phyloP scores from a whole-genome alignment of 2,113 vertebrate genomes.

The Rhipidura dahli region DNA sequence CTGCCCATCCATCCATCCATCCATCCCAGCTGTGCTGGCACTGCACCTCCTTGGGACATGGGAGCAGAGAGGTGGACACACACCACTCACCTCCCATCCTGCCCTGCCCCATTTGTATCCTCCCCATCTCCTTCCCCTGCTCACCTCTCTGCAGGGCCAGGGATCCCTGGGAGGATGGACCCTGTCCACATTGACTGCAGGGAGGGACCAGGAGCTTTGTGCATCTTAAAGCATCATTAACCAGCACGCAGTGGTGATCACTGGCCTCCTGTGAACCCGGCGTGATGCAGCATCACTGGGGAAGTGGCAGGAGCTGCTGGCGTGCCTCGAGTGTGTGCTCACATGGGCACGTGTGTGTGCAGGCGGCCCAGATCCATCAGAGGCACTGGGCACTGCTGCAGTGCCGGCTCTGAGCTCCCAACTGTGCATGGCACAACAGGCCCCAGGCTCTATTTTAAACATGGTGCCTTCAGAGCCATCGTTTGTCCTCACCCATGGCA shows the following conservation, averaged over 20 bases:
- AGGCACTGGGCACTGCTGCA: not conserved
- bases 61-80: not conserved
- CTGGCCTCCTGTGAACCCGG: not conserved
- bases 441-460: not conserved
- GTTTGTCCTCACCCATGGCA: rapidly evolving
- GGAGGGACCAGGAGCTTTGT: not conserved
- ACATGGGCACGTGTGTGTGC: not conserved
- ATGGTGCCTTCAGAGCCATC: not conserved
- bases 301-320: rapidly evolving
- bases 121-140: not conserved
- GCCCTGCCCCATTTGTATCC: not conserved
- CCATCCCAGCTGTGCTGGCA: not conserved
- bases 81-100: not conserved
- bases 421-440: rapidly evolving
- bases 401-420: not conserved
- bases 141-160: rapidly evolving
- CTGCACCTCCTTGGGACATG: rapidly evolving
- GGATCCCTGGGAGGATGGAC: not conserved
- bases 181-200: not conserved
- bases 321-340: rapidly evolving
- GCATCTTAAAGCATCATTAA: not conserved
- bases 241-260: not conserved
- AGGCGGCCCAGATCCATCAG: not conserved
- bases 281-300: rapidly evolving
- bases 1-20: not conserved